A percentile compares a stretch with the other conserved stretches of the same genome.
Evolutionary conservation across 2,797 vertebrate species (phyloP).

Genomic region (Peromyscus nudipes): DNA sequence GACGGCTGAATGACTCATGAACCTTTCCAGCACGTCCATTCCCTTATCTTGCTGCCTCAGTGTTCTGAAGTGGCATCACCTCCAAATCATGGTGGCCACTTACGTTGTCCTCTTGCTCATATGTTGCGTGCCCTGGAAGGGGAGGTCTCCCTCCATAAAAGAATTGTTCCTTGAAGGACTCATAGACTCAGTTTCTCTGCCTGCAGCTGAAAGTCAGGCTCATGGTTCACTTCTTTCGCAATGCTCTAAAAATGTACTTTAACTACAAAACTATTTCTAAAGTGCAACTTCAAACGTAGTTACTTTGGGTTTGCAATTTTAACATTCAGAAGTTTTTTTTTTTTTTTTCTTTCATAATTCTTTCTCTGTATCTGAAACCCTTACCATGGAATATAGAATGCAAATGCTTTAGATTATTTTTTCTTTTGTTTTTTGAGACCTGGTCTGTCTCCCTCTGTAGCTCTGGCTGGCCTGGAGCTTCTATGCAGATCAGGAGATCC

Average conservation of each 20-base stretch:
- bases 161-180: neutral
- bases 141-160: neutral
- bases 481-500: neutral
- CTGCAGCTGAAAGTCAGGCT: neutral
- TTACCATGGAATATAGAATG: neutral
- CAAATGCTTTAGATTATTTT: neutral
- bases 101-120: neutral
- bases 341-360: constrained; percentile 25
- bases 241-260: constrained; percentile 36
- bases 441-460: neutral
- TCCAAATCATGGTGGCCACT: neutral
- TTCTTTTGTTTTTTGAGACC: neutral
- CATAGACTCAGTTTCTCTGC: neutral
- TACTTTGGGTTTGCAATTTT: constrained; percentile 56
- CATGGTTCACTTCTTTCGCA: neutral
- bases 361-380: neutral
- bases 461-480: neutral
- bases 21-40: neutral
- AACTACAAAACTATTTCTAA: neutral
- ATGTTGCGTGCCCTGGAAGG: neutral
- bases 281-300: constrained; percentile 8
- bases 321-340: constrained; percentile 41
- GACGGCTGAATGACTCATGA: neutral
- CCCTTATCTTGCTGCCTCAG: neutral
- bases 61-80: neutral